A percentile compares a stretch with the other conserved stretches of the same genome.
Evolutionary conservation across 2,888 invertebrate species (phyloP).

Genomic region (Drosophila prolongata): DNA sequence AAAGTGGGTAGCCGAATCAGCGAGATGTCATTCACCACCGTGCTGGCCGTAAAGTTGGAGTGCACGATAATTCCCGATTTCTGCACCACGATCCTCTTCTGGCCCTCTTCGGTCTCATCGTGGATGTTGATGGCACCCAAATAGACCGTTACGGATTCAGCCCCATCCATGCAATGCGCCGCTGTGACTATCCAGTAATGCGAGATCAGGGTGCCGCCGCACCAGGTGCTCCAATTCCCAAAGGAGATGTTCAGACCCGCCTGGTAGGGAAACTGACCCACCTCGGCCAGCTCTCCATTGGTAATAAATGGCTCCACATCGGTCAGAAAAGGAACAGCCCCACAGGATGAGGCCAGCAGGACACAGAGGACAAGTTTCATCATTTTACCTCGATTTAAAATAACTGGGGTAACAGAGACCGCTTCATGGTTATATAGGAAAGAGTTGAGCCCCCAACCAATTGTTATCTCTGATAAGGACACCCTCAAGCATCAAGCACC

Average conservation of each 20-base stretch:
- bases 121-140: constrained; percentile 64
- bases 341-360: constrained; percentile 36
- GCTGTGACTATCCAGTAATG: constrained; percentile 73
- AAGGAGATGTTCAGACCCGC: constrained; percentile 66
- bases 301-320: constrained; percentile 60
- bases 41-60: constrained; percentile 50
- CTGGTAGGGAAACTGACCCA: constrained; percentile 73
- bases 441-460: background rate
- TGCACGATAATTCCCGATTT: constrained; percentile 56
- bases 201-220: constrained; percentile 74
- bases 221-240: constrained; percentile 52
- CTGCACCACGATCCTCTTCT: constrained; percentile 40
- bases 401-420: background rate
- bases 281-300: constrained; percentile 59
- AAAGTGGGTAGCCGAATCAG: constrained; percentile 54
- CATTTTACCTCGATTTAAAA: constrained; percentile 7
- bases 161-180: constrained; percentile 71
- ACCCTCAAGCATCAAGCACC: constrained; percentile 7
- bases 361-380: constrained; percentile 51
- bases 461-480: constrained; percentile 17
- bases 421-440: constrained; percentile 15
- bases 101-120: constrained; percentile 47
- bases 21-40: constrained; percentile 65
- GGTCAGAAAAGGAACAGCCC: constrained; percentile 28
- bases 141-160: constrained; percentile 48